phyloP scores from a whole-genome alignment of 2,888 invertebrate species.

The Amphiduros pacificus region DNA sequence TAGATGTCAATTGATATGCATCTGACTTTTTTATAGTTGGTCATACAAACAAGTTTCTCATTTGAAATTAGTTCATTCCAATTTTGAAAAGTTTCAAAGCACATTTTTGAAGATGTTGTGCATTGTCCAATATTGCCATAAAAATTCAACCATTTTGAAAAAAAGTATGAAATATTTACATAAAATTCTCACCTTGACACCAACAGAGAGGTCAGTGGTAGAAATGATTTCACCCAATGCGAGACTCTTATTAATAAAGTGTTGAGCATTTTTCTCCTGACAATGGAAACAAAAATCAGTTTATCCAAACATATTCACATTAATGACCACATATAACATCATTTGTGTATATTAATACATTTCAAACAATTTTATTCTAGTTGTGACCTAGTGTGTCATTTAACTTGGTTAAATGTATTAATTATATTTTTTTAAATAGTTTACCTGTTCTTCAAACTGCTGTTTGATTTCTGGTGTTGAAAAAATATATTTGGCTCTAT shows the following conservation, averaged over 20 bases:
- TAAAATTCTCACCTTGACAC: slow-evolving; percentile 24
- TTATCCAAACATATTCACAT: not conserved
- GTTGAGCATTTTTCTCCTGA: slow-evolving; percentile 8
- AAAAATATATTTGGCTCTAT: slow-evolving; percentile 16
- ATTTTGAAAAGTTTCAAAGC: too few species aligned
- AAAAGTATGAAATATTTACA: too few species aligned
- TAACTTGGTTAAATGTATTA: not conserved
- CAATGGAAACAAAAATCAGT: not conserved
- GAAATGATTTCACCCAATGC: slow-evolving; percentile 23
- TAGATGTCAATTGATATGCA: too few species aligned
- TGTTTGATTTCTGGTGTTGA: slow-evolving; percentile 6
- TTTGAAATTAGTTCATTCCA: too few species aligned
- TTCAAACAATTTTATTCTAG: not conserved
- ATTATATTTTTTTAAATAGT: not conserved
- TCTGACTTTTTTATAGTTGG: too few species aligned
- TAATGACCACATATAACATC: not conserved
- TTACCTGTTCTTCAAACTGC: slow-evolving; percentile 16
- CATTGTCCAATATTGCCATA: too few species aligned
- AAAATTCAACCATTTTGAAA: too few species aligned
- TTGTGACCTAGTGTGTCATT: too few species aligned
- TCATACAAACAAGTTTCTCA: too few species aligned
- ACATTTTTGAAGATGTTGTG: too few species aligned
- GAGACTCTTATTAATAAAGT: slow-evolving; percentile 24
- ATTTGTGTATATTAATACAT: not conserved
- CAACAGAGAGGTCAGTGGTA: slow-evolving; percentile 24